These are phyloP conservation scores for Cosmia pyralina DNA, from an alignment of 2,888 invertebrate species.

Conservation along the genomic window DNA sequence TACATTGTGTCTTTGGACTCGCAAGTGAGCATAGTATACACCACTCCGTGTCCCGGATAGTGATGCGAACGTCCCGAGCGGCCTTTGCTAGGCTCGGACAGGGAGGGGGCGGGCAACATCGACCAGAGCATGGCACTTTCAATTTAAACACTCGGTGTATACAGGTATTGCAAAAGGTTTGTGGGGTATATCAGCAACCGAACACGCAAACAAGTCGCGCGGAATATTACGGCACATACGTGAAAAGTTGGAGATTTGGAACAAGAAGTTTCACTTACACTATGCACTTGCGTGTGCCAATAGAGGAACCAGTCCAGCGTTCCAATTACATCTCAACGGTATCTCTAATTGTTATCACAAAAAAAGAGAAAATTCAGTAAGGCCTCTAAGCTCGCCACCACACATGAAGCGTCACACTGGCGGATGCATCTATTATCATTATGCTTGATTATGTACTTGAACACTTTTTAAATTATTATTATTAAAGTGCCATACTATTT, in stretches of 20 bases:
- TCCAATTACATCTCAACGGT: slow-evolving; percentile 84
- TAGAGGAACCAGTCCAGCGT: slow-evolving; percentile 87
- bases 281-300: slow-evolving; percentile 90
- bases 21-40: slow-evolving; percentile 82
- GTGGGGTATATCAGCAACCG: slow-evolving; percentile 85
- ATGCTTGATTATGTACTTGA: slow-evolving; percentile 79
- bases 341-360: slow-evolving; percentile 80
- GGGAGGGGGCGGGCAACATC: slow-evolving; percentile 83
- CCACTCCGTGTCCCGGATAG: slow-evolving; percentile 79
- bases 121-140: slow-evolving; percentile 91
- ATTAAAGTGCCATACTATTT: slow-evolving; percentile 89
- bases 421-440: slow-evolving; percentile 82
- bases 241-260: slow-evolving; percentile 90
- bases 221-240: slow-evolving; percentile 87
- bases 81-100: slow-evolving; percentile 63
- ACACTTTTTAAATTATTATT: slow-evolving; percentile 77
- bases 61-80: slow-evolving; percentile 73
- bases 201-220: slow-evolving; percentile 89
- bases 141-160: slow-evolving; percentile 84
- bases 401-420: slow-evolving; percentile 88
- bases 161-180: slow-evolving; percentile 85
- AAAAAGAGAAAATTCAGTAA: slow-evolving; percentile 89
- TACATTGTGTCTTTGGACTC: slow-evolving; percentile 80
- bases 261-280: slow-evolving; percentile 90
- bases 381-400: slow-evolving; percentile 88